Percentiles rank a stretch among this genome's conserved stretches.
phyloP scores from a whole-genome alignment of 2,888 invertebrate species.

The Melinaea menophilus region DNA sequence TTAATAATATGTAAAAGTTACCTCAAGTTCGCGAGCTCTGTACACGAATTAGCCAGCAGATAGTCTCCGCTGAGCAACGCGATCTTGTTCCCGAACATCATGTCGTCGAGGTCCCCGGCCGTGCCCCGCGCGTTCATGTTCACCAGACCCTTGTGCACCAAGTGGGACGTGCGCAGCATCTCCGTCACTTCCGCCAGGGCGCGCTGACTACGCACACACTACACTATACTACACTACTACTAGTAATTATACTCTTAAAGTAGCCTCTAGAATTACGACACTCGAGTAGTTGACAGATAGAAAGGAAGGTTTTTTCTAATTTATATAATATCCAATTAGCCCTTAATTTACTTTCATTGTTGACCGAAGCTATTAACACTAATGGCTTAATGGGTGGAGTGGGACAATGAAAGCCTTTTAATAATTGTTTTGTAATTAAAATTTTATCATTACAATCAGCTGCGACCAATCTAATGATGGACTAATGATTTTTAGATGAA shows the following conservation, averaged over 20 bases:
- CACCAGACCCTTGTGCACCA: conserved; percentile 93
- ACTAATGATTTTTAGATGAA: too few relatives aligned
- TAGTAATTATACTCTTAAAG: too few relatives aligned
- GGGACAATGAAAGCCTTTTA: too few relatives aligned
- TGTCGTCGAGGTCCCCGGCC: conserved; percentile 80
- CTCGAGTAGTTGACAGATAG: too few relatives aligned
- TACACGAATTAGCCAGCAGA: conserved; percentile 91
- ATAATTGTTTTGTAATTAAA: too few relatives aligned
- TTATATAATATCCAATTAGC: too few relatives aligned
- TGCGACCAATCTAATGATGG: too few relatives aligned
- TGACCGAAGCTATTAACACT: too few relatives aligned
- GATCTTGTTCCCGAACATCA: conserved; percentile 97
- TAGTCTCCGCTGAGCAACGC: conserved; percentile 95
- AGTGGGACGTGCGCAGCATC: conserved; percentile 95
- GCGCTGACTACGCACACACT: conserved; percentile 79
- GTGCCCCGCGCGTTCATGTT: conserved; percentile 83
- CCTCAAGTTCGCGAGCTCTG: conserved; percentile 88
- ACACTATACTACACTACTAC: neutral
- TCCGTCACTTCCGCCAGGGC: conserved; percentile 96
- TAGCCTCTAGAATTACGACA: too few relatives aligned
- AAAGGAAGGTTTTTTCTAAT: too few relatives aligned
- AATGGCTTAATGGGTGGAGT: too few relatives aligned
- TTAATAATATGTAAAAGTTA: conserved; percentile 34
- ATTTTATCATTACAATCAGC: conserved; percentile 12
- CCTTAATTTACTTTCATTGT: too few relatives aligned